Evolutionary conservation across 2,113 vertebrate genomes (phyloP).

Genomic region (Eurypyga helias): DNA sequence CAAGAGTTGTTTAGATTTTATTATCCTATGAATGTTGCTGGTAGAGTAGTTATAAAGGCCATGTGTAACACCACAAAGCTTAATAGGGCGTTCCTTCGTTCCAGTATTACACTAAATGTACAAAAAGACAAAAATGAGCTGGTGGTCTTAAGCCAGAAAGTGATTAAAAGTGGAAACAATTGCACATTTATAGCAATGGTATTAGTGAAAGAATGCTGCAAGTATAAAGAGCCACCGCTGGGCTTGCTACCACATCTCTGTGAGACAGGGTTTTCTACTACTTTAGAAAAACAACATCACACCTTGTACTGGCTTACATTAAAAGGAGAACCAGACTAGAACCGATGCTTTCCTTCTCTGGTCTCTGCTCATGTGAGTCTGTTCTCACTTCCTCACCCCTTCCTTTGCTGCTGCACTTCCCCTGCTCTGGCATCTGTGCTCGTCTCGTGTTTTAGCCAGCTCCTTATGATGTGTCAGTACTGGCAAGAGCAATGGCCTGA

Average conservation of each 20-base stretch:
- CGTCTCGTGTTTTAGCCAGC: no score
- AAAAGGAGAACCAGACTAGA: background rate
- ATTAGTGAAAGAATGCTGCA: background rate
- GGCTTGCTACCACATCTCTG: fast-evolving
- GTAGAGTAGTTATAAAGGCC: background rate
- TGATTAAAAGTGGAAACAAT: background rate
- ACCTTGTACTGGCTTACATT: fast-evolving
- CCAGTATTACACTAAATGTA: background rate
- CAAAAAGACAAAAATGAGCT: background rate
- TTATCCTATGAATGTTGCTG: background rate
- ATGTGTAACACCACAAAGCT: fast-evolving
- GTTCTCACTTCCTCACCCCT: background rate
- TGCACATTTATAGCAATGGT: background rate
- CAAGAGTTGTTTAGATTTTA: background rate
- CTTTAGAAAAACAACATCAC: background rate
- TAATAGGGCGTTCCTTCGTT: background rate
- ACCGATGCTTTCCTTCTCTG: background rate
- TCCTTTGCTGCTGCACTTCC: background rate
- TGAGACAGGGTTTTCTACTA: background rate
- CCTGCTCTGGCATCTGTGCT: background rate
- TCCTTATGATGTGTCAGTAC: background rate
- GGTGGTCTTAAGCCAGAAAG: background rate
- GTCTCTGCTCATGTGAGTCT: background rate
- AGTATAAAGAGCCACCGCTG: background rate
- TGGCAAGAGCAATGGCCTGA: background rate